A percentile compares a stretch with the other conserved stretches of the same genome.
phyloP scores from a whole-genome alignment of 1,140 invertebrate species.

The Brachystomella parvula region DNA sequence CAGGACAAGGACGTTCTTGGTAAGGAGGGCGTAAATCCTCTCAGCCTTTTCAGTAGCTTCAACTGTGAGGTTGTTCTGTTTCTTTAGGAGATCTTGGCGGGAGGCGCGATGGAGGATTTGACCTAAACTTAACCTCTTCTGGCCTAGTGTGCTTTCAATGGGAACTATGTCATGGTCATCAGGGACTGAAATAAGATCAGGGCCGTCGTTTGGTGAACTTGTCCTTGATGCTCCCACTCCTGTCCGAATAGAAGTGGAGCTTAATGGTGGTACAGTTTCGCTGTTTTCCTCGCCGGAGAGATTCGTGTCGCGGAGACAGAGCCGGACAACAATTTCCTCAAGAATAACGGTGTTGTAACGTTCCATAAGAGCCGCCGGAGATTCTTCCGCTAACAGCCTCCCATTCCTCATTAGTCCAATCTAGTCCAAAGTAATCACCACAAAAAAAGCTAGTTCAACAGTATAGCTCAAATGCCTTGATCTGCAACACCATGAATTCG shows the following conservation, averaged over 20 bases:
- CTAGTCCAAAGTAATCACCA: not conserved
- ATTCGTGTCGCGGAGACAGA: slow-evolving; percentile 62
- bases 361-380: slow-evolving; percentile 69
- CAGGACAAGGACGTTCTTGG: slow-evolving; percentile 28
- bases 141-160: not conserved
- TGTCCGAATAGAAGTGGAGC: not conserved
- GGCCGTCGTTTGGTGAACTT: not conserved
- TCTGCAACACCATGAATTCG: not conserved
- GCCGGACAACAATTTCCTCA: slow-evolving; percentile 87
- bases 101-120: slow-evolving; percentile 20
- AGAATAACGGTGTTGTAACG: slow-evolving; percentile 73
- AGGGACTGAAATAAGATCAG: not conserved
- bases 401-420: slow-evolving; percentile 91
- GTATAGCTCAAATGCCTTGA: too few species aligned
- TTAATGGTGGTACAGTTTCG: not conserved
- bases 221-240: not conserved
- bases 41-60: slow-evolving; percentile 13
- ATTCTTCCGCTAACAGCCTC: slow-evolving; percentile 78
- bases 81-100: not conserved
- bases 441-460: too few species aligned
- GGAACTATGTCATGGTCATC: not conserved
- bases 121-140: slow-evolving; percentile 10
- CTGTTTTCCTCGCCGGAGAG: not conserved
- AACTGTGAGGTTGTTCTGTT: not conserved
- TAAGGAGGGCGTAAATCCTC: slow-evolving; percentile 23